phyloP scores from a whole-genome alignment of 2,797 vertebrate species.

The Siniperca obscura region DNA sequence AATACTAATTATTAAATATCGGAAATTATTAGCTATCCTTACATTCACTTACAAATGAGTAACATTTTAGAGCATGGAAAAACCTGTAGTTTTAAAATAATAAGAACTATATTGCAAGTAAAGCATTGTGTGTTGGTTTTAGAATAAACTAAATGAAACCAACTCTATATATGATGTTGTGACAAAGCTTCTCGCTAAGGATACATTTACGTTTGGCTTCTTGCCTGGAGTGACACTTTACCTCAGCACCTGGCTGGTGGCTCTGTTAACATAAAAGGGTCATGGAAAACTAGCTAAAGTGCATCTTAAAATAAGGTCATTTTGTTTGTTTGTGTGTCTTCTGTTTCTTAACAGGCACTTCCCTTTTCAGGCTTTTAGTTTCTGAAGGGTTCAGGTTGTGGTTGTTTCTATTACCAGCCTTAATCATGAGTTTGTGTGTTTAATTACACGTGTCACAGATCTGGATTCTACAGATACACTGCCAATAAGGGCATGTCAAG shows the following conservation, averaged over 20 bases:
- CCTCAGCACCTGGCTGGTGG: conserved; percentile 3
- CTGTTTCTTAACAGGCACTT: not conserved
- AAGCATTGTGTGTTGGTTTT: not conserved
- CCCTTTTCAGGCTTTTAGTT: not conserved
- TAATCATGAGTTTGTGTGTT: not conserved
- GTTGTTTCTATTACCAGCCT: not conserved
- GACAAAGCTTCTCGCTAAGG: not conserved
- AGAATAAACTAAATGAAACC: not conserved
- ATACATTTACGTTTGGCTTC: not conserved
- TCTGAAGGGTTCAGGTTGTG: not conserved
- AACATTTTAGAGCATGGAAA: not conserved
- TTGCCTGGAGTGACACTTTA: conserved; percentile 11
- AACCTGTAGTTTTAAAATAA: not conserved
- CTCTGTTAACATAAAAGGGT: not conserved
- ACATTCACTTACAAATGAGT: not conserved
- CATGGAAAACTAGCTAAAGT: not conserved
- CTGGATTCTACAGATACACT: not conserved
- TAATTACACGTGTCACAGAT: not conserved
- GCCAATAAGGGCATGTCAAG: not conserved
- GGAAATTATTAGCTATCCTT: not conserved
- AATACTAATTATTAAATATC: not conserved
- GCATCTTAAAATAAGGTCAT: conserved; percentile 2
- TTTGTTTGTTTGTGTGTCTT: not conserved
- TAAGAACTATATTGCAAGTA: not conserved
- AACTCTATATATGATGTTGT: not conserved